These are phyloP conservation scores for Slavum lentiscoides DNA, from an alignment of 2,888 invertebrate species.

Conservation along the genomic window DNA sequence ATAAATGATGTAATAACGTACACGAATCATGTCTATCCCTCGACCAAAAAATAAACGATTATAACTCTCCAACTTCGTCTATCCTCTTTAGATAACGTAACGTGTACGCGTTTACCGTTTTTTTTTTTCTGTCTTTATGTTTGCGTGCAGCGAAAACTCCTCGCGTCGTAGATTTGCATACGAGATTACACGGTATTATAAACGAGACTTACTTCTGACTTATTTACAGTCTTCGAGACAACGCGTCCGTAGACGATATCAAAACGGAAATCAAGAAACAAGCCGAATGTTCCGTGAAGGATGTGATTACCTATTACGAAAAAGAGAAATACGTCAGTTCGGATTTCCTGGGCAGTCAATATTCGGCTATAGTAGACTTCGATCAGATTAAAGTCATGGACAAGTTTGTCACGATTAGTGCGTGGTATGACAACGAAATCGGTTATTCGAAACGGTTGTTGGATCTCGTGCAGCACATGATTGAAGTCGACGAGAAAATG, in stretches of 20 bases:
- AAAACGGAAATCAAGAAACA: neutral
- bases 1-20: too few species aligned
- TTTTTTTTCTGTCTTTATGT: too few species aligned
- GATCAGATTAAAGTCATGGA: neutral
- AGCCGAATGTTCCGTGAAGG: neutral
- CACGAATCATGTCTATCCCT: too few species aligned
- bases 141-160: too few species aligned
- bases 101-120: too few species aligned
- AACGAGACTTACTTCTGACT: neutral
- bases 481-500: neutral
- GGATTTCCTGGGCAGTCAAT: neutral
- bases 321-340: neutral
- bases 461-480: conserved; percentile 6
- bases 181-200: neutral
- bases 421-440: conserved; percentile 22
- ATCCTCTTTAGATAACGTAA: neutral
- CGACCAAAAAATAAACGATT: neutral
- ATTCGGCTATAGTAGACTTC: conserved; percentile 12
- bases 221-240: neutral
- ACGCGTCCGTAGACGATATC: neutral
- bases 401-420: neutral
- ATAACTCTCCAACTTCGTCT: too few species aligned
- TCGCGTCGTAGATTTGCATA: too few species aligned
- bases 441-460: neutral
- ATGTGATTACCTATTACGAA: neutral